phyloP scores from a whole-genome alignment of 2,113 vertebrate genomes.

The Ivindomyrus marchei region DNA sequence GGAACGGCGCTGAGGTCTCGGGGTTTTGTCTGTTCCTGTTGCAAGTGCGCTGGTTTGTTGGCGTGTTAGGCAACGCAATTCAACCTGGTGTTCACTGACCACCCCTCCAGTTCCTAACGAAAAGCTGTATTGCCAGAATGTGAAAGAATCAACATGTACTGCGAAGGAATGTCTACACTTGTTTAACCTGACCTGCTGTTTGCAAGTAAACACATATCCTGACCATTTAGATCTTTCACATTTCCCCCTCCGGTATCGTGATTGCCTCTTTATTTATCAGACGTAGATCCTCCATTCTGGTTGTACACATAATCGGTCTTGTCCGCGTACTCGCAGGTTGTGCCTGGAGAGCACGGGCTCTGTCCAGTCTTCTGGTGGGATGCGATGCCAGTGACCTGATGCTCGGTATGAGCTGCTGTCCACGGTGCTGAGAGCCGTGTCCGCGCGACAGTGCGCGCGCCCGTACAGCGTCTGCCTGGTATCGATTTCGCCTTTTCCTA shows the following conservation, averaged over 20 bases:
- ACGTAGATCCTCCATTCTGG: background rate
- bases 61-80: slow-evolving; percentile 17
- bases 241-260: background rate
- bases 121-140: slow-evolving; percentile 32
- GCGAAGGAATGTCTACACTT: slow-evolving; percentile 21
- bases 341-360: background rate
- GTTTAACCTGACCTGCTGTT: background rate
- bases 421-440: slow-evolving; percentile 55
- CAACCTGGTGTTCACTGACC: slow-evolving; percentile 11
- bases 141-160: slow-evolving; percentile 20
- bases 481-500: slow-evolving; percentile 28
- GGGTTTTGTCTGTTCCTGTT: slow-evolving; percentile 6
- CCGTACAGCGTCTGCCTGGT: slow-evolving; percentile 27
- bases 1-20: slow-evolving; percentile 4
- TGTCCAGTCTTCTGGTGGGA: slow-evolving; percentile 21
- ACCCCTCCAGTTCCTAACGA: slow-evolving; percentile 3
- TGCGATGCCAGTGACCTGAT: slow-evolving; percentile 53
- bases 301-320: background rate
- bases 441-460: slow-evolving; percentile 41
- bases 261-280: background rate
- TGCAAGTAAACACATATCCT: background rate
- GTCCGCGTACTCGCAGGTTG: background rate
- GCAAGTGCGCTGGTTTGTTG: slow-evolving; percentile 18
- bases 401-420: slow-evolving; percentile 52
- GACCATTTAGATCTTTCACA: background rate